phyloP scores from a whole-genome alignment of 2,113 vertebrate genomes.

The Shinisaurus crocodilurus region DNA sequence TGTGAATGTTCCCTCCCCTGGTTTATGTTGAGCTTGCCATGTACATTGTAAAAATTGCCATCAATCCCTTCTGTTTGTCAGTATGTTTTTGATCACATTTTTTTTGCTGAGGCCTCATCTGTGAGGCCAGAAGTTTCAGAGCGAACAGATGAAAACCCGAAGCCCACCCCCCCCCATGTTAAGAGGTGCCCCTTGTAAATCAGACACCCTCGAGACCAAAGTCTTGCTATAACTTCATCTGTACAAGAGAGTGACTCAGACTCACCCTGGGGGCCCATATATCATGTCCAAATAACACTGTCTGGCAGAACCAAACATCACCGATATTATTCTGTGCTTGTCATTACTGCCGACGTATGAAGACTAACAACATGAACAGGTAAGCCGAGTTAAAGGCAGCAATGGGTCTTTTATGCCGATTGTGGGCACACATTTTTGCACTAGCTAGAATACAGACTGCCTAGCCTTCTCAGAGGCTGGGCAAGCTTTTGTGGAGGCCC shows the following conservation, averaged over 20 bases:
- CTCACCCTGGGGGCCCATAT: background rate
- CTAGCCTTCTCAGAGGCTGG: background rate
- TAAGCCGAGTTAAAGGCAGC: background rate
- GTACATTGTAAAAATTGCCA: background rate
- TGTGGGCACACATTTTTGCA: too few species aligned
- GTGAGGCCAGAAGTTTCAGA: background rate
- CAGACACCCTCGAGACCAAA: background rate
- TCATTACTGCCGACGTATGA: background rate
- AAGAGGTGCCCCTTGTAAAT: background rate
- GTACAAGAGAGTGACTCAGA: background rate
- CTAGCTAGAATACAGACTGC: background rate
- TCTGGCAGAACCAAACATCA: background rate
- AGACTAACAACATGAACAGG: background rate
- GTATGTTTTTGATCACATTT: background rate
- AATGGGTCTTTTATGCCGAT: background rate
- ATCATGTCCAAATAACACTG: background rate
- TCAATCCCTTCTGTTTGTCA: background rate
- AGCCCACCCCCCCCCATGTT: background rate
- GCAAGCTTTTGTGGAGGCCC: background rate
- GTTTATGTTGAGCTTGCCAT: conserved; percentile 8
- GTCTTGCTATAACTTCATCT: background rate
- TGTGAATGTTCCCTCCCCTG: conserved; percentile 14
- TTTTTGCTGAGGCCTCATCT: too few species aligned
- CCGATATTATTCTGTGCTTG: background rate
- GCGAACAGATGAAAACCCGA: background rate